phyloP scores from a whole-genome alignment of 2,797 vertebrate genomes.

The Lepus oiostolus region DNA sequence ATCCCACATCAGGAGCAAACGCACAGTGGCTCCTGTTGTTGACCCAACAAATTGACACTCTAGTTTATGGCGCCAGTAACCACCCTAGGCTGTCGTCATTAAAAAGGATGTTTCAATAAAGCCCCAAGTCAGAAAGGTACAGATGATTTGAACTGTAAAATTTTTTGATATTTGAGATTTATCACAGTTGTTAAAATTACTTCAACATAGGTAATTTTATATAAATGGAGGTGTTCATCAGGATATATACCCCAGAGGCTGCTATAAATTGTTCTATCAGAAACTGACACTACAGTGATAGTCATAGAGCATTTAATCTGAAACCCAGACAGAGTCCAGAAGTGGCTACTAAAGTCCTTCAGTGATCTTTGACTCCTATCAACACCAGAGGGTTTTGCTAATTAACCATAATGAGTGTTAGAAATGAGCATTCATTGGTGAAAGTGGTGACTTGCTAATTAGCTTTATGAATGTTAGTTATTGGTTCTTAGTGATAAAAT shows the following conservation, averaged over 20 bases:
- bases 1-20: too few relatives aligned
- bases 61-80: too few relatives aligned
- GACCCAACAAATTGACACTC: too few relatives aligned
- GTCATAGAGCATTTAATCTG: constrained; percentile 34
- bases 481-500: background rate
- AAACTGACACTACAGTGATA: background rate
- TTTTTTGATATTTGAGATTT: constrained; percentile 20
- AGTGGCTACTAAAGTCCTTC: background rate
- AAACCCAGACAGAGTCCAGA: background rate
- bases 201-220: background rate
- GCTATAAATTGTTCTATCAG: background rate
- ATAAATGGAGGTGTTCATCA: constrained; percentile 4
- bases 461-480: constrained; percentile 5
- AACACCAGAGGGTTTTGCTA: background rate
- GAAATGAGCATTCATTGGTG: constrained; percentile 6
- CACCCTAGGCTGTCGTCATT: too few relatives aligned
- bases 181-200: constrained; percentile 35
- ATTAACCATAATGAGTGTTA: constrained; percentile 9
- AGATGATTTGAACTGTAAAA: constrained; percentile 27
- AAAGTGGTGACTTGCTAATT: background rate
- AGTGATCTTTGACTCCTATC: background rate
- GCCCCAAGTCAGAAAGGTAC: background rate
- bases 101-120: background rate
- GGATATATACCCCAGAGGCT: background rate
- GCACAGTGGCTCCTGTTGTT: too few relatives aligned